Base-by-base conservation (phyloP, 2,113 vertebrate species). In the Nymphicus hollandicus region DNA sequence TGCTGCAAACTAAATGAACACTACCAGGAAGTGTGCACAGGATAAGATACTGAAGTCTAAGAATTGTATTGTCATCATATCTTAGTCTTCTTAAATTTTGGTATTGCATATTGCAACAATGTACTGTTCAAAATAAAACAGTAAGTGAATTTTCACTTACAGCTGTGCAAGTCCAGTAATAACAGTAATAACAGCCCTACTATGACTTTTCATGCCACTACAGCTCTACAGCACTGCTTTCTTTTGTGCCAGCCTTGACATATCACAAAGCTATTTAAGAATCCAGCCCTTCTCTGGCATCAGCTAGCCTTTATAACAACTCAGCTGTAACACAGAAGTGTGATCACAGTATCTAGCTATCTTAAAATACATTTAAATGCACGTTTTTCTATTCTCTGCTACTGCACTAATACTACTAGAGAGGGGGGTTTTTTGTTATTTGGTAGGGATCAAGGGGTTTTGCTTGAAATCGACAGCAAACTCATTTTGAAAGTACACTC, bases 11-110 rank as follows among this genome's bases (percentile, higher is more conserved):
- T 50, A 92, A 76, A 81, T 7, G n/a, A 53, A 79, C 2, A 5
- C 10, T 64, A 43, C 1, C 3, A 43, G 24, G 28, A 7, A 70
- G 14, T 0, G 2, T 11, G 13, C 9, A 49, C 5, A 70, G 14
- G n/a, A 14, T 23, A 80, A 73, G 4, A 92, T 15, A 31, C 5
- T 44, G 7, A 76, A 73, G 11, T 61, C 53, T 63, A 83, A 55
- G n/a, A 79, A 81, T 1, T 56, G 29, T 9, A 50, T 4, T 72
- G 28, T 37, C 25, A 43, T 41, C 8, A 1, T 55, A 87, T 11
- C 47, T 44, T 27, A 56, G 27, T 24, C 58, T 73, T 56, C 43
- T 60, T 27, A 19, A 33, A 56, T 61, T 74, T 35, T 29, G n/a
- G 6, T 78, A 81, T 70, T 39, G 31, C 35, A 43, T 46, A 29